Evolutionary conservation across 1,140 invertebrate genomes (phyloP), one percentile per base, ranked within the genome.

Genomic region (Musca domestica): DNA sequence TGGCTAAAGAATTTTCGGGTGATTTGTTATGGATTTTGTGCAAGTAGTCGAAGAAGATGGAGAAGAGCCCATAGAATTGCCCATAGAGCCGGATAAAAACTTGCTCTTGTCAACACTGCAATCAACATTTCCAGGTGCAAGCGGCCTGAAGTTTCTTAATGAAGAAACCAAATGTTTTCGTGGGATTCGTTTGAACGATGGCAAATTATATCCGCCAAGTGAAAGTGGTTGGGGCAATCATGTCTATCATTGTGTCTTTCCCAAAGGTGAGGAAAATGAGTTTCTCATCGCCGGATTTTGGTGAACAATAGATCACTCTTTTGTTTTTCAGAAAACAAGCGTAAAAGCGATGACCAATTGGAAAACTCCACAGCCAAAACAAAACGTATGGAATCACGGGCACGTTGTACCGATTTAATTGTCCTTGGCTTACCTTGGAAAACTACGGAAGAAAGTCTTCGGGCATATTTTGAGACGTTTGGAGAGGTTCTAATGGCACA

Each of bases 401-500:
- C 93, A 71, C 91, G 95, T 74, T 98, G 96, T 85, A 96, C 95
- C 71, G 96, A 99, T 84, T 88, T 99, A 71, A 98, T 99, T 83
- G 95, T 99, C 0, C 86, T 99, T 70, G 98, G 98, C 23, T 87
- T 99, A 71, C 95, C 95, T 67, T 98, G 95, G 91, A 98, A 97
- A 85, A 98, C 96, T 5, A 94, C 93, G 4, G 96, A 99, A 83
- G 95, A 98, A 81, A 94, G 95, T 79, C 86, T 99, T 47, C 87
- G 94, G 65, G 93, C 95, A 74, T 98, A 98, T 85, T 99, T 98
- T 85, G 93, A 95, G 80, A 90, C 93, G 67, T 98, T 92, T 85
- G 97, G 97, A 23, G 95, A 98, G 85, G 93, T 99, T 71, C 84
- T 96, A 65, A 98, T 99, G 92, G 93, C 93, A 70, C 94, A 98